Conservation (phyloP, 2,113 vertebrate genomes). For the Octodon degus region DNA sequence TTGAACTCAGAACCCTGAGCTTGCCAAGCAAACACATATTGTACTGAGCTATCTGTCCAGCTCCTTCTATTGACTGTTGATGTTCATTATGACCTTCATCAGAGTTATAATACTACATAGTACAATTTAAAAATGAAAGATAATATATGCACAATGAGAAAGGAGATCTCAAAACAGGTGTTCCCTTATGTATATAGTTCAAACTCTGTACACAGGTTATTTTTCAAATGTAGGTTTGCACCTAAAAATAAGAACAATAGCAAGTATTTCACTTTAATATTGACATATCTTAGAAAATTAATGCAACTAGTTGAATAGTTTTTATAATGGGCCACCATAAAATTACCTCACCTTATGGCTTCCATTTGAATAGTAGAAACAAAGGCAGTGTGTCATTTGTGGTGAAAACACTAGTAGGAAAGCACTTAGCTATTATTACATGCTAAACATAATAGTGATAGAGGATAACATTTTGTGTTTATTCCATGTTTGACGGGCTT, state of each 20-base stretch:
- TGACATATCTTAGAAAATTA: slow-evolving; percentile 63
- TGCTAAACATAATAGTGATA: background rate
- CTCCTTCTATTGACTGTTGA: background rate
- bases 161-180: slow-evolving; percentile 69
- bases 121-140: slow-evolving; percentile 68
- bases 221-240: slow-evolving; percentile 74
- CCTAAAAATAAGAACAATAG: slow-evolving; percentile 61
- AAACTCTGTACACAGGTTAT: slow-evolving; percentile 60
- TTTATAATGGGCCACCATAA: slow-evolving; percentile 17
- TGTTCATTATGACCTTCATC: slow-evolving; percentile 77
- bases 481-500: background rate
- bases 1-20: too few relatives aligned
- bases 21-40: too few relatives aligned
- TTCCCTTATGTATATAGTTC: slow-evolving; percentile 73
- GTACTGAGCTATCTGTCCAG: too few relatives aligned
- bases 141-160: slow-evolving; percentile 16
- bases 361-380: slow-evolving; percentile 57
- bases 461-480: background rate
- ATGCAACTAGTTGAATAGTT: slow-evolving; percentile 55
- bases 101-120: slow-evolving; percentile 63
- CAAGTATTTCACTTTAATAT: slow-evolving; percentile 70
- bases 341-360: slow-evolving; percentile 25
- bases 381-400: slow-evolving; percentile 57
- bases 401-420: background rate
- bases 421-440: background rate